These are phyloP conservation scores for Eucera pruinosa DNA, from an alignment of 2,888 invertebrate genomes.

Conservation along the genomic window DNA sequence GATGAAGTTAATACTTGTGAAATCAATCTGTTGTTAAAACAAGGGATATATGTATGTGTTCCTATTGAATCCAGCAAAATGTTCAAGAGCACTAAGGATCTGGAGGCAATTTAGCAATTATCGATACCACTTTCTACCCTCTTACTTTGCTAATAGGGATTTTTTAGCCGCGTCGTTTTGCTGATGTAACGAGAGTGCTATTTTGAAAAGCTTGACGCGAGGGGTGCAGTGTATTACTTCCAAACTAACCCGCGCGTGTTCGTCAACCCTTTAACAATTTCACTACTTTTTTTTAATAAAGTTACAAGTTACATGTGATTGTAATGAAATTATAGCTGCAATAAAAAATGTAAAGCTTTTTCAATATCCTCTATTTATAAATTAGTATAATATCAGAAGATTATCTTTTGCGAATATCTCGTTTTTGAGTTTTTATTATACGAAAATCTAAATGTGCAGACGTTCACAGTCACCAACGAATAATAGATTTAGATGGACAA, in stretches of 20 bases:
- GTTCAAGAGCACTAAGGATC: slow-evolving; percentile 65
- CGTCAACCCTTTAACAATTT: neutral
- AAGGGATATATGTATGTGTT: slow-evolving; percentile 32
- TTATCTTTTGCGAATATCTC: too few relatives aligned
- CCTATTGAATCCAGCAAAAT: slow-evolving; percentile 50
- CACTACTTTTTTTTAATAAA: neutral
- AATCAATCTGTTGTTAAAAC: slow-evolving; percentile 76
- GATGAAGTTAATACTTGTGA: slow-evolving; percentile 49
- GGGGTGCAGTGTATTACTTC: slow-evolving; percentile 2
- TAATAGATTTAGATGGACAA: too few relatives aligned
- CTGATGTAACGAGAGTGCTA: slow-evolving; percentile 32
- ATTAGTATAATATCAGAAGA: too few relatives aligned
- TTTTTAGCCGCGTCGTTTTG: slow-evolving; percentile 17
- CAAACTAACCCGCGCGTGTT: neutral
- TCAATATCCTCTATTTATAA: too few relatives aligned
- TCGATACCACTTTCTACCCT: slow-evolving; percentile 65
- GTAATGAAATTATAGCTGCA: too few relatives aligned
- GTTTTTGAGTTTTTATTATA: too few relatives aligned
- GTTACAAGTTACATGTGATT: neutral
- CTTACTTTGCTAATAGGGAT: slow-evolving; percentile 28
- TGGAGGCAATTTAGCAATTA: slow-evolving; percentile 78
- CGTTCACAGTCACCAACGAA: too few relatives aligned
- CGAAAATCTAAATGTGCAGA: too few relatives aligned
- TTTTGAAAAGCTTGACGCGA: slow-evolving; percentile 9
- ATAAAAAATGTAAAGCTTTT: too few relatives aligned